Base-by-base conservation (phyloP, 35 echinoderm and acorn worm genomes). In the Ophiothrix spiculata region DNA sequence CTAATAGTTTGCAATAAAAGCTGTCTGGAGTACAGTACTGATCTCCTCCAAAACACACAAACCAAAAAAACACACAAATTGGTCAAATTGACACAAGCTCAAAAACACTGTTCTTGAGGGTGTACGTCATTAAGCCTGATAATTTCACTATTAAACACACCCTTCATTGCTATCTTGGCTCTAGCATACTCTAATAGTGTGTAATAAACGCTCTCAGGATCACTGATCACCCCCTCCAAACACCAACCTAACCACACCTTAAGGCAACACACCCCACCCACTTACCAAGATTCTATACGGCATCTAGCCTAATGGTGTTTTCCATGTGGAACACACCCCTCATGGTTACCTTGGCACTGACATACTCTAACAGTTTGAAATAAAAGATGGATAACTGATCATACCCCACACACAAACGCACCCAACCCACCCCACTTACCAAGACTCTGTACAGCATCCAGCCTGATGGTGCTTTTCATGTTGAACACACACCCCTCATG, bases 311-410 rank as follows among this genome's bases (percentile, higher is more conserved):
- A 28, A 97, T 88, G 23, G 95, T 97, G 64, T 91, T 93, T 21
- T 97, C 91, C 95, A 97, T 97, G 64, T 97, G 45, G 46, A 97
- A 97, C 29, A 97, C 88, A 39, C 85, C 91, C 37, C 86, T 77
- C 91, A 97, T 97, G 23, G 95, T 88, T n/a, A 97, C 85, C 40
- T 63, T 84, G 33, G 91, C 95, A 25, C 82, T 90, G 0, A 88
- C 91, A 33, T 97, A 97, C 21, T 90, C 85, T 80, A 93, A 73
- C 21, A 97, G 64, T 49, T 88, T 38, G n/a, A 84, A 75, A 56
- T 84, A 93, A 75, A 97, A 97, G 32, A 88, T 76, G 78, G 33
- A 74, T 13, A 32, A 74, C 11, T 74, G 14, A 74, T 74, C 64
- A 74, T 25, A 74, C 28, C 76, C 35, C 76, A 23, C 16, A 33